Evolutionary conservation across 2,797 vertebrate genomes (phyloP).

Genomic region (Periophthalmus magnuspinnatus): DNA sequence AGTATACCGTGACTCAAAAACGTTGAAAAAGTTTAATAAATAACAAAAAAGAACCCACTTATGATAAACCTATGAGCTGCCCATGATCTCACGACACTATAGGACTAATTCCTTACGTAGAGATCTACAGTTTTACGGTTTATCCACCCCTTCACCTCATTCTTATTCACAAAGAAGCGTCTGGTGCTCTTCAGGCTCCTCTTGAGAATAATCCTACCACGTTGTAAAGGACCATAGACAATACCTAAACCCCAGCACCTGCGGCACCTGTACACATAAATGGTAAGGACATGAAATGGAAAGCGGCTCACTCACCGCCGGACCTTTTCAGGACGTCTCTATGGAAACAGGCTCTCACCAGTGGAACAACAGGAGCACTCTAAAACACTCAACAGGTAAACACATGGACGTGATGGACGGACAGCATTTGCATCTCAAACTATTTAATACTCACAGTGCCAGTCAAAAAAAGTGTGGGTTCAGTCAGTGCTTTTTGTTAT

Average conservation of each 20-base stretch:
- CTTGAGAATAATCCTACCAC: not conserved
- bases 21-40: too few species aligned
- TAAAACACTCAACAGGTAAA: not conserved
- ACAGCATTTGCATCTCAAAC: too few species aligned
- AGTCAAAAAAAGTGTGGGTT: too few species aligned
- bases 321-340: constrained; percentile 20
- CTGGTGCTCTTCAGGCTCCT: not conserved
- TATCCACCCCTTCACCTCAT: not conserved
- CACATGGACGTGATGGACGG: not conserved
- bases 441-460: too few species aligned
- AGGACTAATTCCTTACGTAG: too few species aligned
- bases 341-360: constrained; percentile 27
- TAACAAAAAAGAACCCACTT: too few species aligned
- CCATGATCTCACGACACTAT: too few species aligned
- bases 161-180: not conserved
- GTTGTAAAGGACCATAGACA: not conserved
- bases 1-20: too few species aligned
- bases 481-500: too few species aligned
- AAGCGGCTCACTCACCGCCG: constrained; percentile 13
- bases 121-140: not conserved
- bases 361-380: constrained; percentile 11
- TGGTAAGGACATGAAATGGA: constrained; percentile 10
- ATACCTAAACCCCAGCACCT: too few species aligned
- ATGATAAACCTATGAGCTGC: too few species aligned
- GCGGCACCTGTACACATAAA: too few species aligned